Evolutionary conservation across 2,113 vertebrate species (phyloP).

Genomic region (Chamaea fasciata): DNA sequence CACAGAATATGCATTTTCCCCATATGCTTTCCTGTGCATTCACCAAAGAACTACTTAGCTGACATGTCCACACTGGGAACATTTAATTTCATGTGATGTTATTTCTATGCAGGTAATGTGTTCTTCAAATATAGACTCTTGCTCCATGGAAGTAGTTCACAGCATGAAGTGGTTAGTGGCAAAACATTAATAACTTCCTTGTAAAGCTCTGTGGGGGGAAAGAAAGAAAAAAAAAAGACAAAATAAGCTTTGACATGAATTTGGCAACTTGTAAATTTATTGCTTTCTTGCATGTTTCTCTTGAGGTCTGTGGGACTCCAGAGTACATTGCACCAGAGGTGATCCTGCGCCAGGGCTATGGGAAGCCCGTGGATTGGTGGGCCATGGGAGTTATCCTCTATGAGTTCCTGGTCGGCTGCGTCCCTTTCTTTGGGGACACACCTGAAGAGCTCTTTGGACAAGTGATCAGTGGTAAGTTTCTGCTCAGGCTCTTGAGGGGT

Average conservation of each 20-base stretch:
- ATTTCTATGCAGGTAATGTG: background rate
- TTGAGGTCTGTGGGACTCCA: conserved; percentile 93
- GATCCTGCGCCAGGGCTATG: conserved; percentile 94
- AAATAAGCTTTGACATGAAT: background rate
- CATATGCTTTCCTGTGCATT: background rate
- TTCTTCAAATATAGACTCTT: background rate
- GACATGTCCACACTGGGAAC: background rate
- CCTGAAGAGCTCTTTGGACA: conserved; percentile 96
- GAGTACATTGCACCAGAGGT: conserved; percentile 98
- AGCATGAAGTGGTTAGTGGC: background rate
- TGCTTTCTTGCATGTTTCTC: background rate
- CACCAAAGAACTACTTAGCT: background rate
- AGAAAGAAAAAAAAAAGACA: no score
- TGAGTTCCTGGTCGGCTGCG: conserved; percentile 93
- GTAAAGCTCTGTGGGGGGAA: background rate
- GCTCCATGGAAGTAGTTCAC: background rate
- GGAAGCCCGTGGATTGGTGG: conserved; percentile 98
- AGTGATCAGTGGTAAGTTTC: conserved; percentile 91
- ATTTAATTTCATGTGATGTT: background rate
- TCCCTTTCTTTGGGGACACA: conserved; percentile 95
- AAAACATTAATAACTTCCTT: background rate
- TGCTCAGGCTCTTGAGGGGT: background rate
- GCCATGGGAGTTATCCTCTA: conserved; percentile 96
- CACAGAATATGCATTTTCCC: background rate
- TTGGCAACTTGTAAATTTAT: background rate